A percentile compares a stretch with the other conserved stretches of the same genome.
Conservation (phyloP, 2,888 invertebrate species). For the Plusia festucae region DNA sequence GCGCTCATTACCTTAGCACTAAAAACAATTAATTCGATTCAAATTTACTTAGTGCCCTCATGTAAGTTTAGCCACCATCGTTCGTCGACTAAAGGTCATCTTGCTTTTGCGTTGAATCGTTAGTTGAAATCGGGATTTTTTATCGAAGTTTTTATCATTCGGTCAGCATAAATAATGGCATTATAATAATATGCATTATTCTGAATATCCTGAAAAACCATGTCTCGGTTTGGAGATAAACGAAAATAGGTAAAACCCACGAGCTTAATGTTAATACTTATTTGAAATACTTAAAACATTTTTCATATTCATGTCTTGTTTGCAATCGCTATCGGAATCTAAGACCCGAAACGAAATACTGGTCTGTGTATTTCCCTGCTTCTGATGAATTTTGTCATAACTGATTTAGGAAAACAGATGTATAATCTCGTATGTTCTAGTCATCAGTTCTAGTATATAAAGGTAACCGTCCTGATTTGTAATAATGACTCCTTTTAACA, state of each 20-base stretch:
- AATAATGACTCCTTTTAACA: too few relatives aligned
- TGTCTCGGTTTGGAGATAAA: slow-evolving; percentile 28
- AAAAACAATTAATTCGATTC: slow-evolving; percentile 30
- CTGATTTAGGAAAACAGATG: background rate
- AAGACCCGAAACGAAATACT: background rate
- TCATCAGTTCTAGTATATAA: background rate
- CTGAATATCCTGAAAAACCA: slow-evolving; percentile 32
- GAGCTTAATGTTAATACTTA: background rate
- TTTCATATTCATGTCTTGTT: background rate
- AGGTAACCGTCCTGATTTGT: background rate
- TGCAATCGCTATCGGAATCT: background rate
- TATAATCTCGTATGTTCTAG: background rate
- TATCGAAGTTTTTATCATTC: too few relatives aligned
- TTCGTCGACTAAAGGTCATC: slow-evolving; percentile 16
- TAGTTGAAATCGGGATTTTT: too few relatives aligned
- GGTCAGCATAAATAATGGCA: slow-evolving; percentile 13
- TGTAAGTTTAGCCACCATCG: slow-evolving; percentile 17
- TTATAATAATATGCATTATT: slow-evolving; percentile 45
- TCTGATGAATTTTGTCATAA: background rate
- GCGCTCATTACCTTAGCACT: slow-evolving; percentile 25
- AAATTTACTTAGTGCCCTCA: slow-evolving; percentile 20
- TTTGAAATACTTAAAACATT: background rate
- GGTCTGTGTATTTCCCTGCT: background rate
- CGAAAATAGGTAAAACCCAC: slow-evolving; percentile 17
- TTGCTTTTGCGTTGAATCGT: slow-evolving; percentile 14